A percentile compares a stretch with the other conserved stretches of the same genome.
Conservation (phyloP, 2,113 vertebrate species). For the Callipepla squamata region DNA sequence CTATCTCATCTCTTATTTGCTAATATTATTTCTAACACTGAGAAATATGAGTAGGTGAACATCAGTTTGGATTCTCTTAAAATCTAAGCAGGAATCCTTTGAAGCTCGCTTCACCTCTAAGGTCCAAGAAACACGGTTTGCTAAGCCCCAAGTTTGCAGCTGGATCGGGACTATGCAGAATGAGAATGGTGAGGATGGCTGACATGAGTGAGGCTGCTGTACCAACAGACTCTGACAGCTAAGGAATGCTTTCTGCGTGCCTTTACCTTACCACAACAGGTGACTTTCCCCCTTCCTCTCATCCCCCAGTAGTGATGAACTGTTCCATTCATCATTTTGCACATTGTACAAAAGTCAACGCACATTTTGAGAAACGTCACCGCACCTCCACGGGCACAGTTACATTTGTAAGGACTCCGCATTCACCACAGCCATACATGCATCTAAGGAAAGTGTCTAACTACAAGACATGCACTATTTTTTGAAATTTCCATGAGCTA, state of each 20-base stretch:
- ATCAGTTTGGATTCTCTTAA: neutral
- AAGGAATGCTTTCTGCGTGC: neutral
- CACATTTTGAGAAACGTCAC: neutral
- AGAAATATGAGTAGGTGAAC: neutral
- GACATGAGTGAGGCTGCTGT: neutral
- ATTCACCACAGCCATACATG: neutral
- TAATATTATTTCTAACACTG: neutral
- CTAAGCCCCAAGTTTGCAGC: neutral
- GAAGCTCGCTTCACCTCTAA: neutral
- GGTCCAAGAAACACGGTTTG: neutral
- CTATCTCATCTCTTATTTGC: neutral
- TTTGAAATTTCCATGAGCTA: neutral
- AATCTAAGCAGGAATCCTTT: neutral
- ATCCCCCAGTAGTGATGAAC: neutral
- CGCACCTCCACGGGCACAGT: neutral
- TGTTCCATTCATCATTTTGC: neutral
- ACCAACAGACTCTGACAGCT: neutral
- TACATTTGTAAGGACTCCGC: neutral
- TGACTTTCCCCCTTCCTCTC: neutral
- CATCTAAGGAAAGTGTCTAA: neutral
- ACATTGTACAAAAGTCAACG: slow-evolving; percentile 11
- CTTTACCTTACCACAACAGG: neutral
- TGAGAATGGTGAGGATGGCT: fast-evolving
- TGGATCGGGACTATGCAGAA: neutral
- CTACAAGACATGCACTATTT: neutral